These are phyloP conservation scores for Clunio marinus DNA, from an alignment of 2,888 invertebrate genomes.

Conservation along the genomic window DNA sequence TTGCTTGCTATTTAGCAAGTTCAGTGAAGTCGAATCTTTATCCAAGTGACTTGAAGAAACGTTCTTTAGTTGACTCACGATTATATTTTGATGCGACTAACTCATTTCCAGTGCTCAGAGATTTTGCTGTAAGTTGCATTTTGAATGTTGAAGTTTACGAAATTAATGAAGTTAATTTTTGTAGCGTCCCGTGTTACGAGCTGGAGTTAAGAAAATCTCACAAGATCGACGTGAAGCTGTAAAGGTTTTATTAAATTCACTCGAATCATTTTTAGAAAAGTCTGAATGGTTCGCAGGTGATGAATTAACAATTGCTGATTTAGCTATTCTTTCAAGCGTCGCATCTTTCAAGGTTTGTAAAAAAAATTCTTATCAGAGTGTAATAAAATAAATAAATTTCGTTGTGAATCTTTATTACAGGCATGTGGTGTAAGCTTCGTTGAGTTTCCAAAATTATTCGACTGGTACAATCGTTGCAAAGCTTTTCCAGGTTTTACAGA, in stretches of 20 bases:
- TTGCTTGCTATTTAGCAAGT: conserved; percentile 3
- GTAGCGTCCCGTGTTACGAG: conserved; percentile 59
- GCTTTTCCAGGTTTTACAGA: conserved; percentile 57
- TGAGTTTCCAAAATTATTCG: conserved; percentile 40
- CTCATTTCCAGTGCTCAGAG: conserved; percentile 19
- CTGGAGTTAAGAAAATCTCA: conserved; percentile 40
- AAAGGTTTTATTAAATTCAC: conserved; percentile 46
- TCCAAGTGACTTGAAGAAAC: conserved; percentile 11
- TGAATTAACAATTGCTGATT: conserved; percentile 52
- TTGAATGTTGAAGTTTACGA: neutral
- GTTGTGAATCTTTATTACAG: conserved; percentile 31
- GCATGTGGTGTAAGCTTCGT: conserved; percentile 41
- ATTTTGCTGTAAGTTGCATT: conserved; percentile 26
- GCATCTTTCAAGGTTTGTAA: conserved; percentile 48
- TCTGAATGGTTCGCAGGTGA: conserved; percentile 50
- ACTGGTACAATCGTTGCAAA: conserved; percentile 59
- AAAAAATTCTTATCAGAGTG: conserved; percentile 4
- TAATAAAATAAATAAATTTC: neutral
- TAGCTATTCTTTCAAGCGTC: conserved; percentile 49
- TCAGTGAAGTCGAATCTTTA: neutral
- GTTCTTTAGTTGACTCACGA: conserved; percentile 27
- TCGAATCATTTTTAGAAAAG: conserved; percentile 48
- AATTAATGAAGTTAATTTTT: conserved; percentile 42
- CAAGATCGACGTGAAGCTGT: conserved; percentile 3
- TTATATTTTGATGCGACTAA: conserved; percentile 34